Evolutionary conservation across 2,888 invertebrate genomes (phyloP).

Genomic region (Tetragonula carbonaria): DNA sequence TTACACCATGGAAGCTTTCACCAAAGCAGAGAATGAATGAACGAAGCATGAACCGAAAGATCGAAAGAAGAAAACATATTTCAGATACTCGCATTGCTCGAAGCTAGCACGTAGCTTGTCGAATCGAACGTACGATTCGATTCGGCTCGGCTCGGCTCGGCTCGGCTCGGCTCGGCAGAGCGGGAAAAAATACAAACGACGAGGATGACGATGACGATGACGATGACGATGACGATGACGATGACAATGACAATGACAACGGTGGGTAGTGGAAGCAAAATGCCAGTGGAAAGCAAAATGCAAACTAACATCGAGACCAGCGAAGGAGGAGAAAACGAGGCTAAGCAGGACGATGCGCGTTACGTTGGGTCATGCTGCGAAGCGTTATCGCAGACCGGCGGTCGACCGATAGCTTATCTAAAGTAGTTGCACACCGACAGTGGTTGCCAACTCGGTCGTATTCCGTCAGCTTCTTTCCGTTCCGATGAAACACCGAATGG

Average conservation of each 20-base stretch:
- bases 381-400: conserved; percentile 77
- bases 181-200: neutral
- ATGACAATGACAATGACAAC: neutral
- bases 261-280: neutral
- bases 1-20: no score
- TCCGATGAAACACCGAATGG: no score
- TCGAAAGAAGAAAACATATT: neutral
- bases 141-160: no score
- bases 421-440: conserved; percentile 80
- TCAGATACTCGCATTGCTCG: neutral
- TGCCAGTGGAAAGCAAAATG: conserved; percentile 1
- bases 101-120: no score
- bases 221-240: neutral
- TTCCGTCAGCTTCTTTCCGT: neutral
- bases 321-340: conserved; percentile 31
- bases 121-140: no score
- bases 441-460: conserved; percentile 74
- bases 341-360: conserved; percentile 68
- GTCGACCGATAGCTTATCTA: conserved; percentile 82
- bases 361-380: conserved; percentile 72
- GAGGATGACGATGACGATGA: neutral
- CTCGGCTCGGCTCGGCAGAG: neutral
- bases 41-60: no score
- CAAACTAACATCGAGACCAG: conserved; percentile 4
- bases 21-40: no score